Percentiles rank a stretch among this genome's conserved stretches.
Evolutionary conservation across 2,113 vertebrate genomes (phyloP).

Genomic region (Tyto alba): DNA sequence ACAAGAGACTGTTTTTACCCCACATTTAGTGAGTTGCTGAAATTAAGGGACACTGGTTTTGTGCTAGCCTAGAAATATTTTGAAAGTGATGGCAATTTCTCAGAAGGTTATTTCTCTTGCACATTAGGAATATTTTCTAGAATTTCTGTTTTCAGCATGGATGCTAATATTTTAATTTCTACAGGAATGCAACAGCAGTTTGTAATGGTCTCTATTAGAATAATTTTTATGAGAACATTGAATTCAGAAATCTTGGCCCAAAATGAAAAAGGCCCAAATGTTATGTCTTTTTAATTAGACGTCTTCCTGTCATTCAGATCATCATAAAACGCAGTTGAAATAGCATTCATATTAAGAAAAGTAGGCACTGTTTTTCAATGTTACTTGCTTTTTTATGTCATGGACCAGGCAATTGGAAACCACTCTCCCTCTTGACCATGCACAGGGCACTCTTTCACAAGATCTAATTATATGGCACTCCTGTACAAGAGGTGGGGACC

Average conservation of each 20-base stretch:
- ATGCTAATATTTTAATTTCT: not conserved
- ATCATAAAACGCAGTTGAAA: not conserved
- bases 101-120: not conserved
- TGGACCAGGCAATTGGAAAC: not conserved
- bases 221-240: constrained; percentile 20
- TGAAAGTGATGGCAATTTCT: not conserved
- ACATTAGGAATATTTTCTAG: constrained; percentile 32
- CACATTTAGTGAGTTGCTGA: not conserved
- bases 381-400: not conserved
- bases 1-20: not conserved
- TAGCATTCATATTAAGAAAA: not conserved
- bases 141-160: not conserved
- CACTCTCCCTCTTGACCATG: not conserved
- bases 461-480: not conserved
- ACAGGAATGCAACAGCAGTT: not conserved
- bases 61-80: not conserved
- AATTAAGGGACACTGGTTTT: not conserved
- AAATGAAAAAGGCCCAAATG: not conserved
- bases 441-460: not conserved
- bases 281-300: not conserved
- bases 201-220: not conserved
- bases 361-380: not conserved
- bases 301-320: not conserved
- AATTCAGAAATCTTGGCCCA: not conserved
- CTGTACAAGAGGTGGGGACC: not conserved